phyloP scores from a whole-genome alignment of 2,113 vertebrate species.

The Plecturocebus donacophilus region DNA sequence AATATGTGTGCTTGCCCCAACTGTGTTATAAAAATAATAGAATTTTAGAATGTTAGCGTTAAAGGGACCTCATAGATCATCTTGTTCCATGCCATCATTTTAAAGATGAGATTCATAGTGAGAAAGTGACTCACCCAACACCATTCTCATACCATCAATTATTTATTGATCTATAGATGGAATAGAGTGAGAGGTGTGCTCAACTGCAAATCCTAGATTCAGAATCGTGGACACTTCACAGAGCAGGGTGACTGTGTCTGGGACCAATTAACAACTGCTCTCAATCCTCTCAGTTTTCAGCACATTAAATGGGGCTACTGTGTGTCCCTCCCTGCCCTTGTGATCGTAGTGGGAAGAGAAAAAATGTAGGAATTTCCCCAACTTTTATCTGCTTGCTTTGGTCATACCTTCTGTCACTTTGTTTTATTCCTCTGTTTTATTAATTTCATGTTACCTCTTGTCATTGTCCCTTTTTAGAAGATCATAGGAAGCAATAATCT shows the following conservation, averaged over 20 bases:
- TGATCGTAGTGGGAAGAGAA: background rate
- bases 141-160: conserved; percentile 30
- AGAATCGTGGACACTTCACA: background rate
- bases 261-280: background rate
- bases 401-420: background rate
- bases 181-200: background rate
- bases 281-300: background rate
- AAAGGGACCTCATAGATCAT: conserved; percentile 57
- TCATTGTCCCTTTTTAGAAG: background rate
- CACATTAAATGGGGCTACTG: background rate
- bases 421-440: background rate
- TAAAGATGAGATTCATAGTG: conserved; percentile 44
- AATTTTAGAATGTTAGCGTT: conserved; percentile 40
- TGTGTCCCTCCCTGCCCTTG: background rate
- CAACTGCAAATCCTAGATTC: background rate
- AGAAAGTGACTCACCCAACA: conserved; percentile 23
- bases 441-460: background rate
- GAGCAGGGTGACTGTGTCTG: background rate
- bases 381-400: background rate
- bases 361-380: background rate
- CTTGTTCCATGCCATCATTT: background rate
- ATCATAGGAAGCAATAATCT: background rate
- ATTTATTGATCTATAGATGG: conserved; percentile 47
- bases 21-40: conserved; percentile 65
- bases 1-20: conserved; percentile 3